Evolutionary conservation across 2,888 invertebrate species (phyloP).

Genomic region (Mythimna lalbum): DNA sequence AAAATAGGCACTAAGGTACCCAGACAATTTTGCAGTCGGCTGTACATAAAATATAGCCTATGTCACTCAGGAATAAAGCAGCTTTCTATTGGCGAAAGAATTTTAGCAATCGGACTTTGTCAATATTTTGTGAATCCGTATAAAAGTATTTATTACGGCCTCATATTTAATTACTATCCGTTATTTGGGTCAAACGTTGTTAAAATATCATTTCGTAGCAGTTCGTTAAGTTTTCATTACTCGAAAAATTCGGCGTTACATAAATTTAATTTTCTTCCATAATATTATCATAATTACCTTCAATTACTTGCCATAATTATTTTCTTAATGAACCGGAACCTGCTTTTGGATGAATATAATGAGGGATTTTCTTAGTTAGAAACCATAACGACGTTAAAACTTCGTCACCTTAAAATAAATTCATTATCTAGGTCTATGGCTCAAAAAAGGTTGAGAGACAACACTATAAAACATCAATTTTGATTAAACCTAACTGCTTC

Average conservation of each 20-base stretch:
- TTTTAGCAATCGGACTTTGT: too few relatives aligned
- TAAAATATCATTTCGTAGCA: slow-evolving; percentile 28
- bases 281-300: slow-evolving; percentile 25
- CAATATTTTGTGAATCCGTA: background rate
- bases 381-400: background rate
- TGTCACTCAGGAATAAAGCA: too few relatives aligned
- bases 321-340: background rate
- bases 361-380: background rate
- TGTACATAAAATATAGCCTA: too few relatives aligned
- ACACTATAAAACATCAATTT: too few relatives aligned
- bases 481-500: too few relatives aligned
- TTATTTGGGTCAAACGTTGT: slow-evolving; percentile 26
- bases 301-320: background rate
- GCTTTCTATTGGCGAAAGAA: too few relatives aligned
- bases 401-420: background rate
- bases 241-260: slow-evolving; percentile 5
- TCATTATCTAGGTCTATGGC: too few relatives aligned
- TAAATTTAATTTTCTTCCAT: slow-evolving; percentile 14
- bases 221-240: slow-evolving; percentile 18
- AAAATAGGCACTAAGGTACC: too few relatives aligned
- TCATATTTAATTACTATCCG: slow-evolving; percentile 7
- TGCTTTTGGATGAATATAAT: background rate
- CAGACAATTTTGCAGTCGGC: too few relatives aligned
- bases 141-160: background rate
- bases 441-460: too few relatives aligned